Evolutionary conservation across 2,113 vertebrate species (phyloP), one percentile per base, ranked within the genome.

Genomic region (Gallinago jamesoni): DNA sequence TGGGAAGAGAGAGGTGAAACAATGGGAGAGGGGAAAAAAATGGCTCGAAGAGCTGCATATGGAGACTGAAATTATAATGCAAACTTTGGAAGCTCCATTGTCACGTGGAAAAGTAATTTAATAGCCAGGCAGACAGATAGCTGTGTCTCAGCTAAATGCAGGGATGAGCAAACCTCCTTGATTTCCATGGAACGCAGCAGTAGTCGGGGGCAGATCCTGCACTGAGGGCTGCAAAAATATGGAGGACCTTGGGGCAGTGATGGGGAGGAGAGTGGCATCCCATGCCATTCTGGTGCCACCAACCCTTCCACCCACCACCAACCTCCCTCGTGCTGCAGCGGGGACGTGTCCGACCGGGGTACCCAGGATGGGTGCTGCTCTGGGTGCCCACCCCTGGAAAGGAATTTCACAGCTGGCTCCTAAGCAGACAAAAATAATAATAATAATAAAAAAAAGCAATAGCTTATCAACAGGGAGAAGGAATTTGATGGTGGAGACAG

Each of bases 301-400:
- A 67, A 28, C 56, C 75, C 62, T 59, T 85, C 1, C 1, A 50
- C 35, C 16, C 67, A 68, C 5, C 72, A 55, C 1, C 50, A 47
- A 25, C 1, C 15, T 56, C 57, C 7, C 1, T 43, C 1, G 0
- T 31, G 14, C 22, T 12, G 41, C 77, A 2, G 28, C 0, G 3
- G 45, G 52, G 52, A 84, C 1, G 1, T 5, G 10, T 68, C 75
- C 0, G 0, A 23, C 7, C 1, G 1, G 33, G 22, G 13, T 33
- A 47, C 41, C 2, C 1, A 0, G 57, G 53, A 23, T 17, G 53
- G 78, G 78, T 50, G 21, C 73, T 35, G 30, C 28, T 69, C 66
- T 9, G 1, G 20, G 33, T 20, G 10, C 35, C 56, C 47, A 12
- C 22, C 5, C 31, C 35, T 9, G 12, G 28, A 16, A 78, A 31